Evolutionary conservation across 2,797 vertebrate genomes (phyloP).

Genomic region (Sebastes jordani): DNA sequence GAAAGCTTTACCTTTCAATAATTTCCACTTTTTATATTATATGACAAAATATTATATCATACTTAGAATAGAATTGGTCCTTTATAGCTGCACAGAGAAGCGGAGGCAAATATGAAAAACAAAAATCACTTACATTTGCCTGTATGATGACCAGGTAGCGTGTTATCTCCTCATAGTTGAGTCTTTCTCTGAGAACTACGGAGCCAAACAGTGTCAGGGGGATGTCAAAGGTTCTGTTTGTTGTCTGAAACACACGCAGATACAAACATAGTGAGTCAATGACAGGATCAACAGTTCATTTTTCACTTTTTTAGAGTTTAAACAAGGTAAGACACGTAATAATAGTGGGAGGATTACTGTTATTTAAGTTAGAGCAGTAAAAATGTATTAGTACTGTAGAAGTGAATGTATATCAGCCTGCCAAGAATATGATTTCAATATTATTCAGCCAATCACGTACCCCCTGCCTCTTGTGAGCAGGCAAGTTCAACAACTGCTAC

Average conservation of each 20-base stretch:
- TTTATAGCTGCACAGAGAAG: background rate
- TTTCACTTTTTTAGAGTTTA: background rate
- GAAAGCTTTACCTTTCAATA: background rate
- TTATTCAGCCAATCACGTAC: no score
- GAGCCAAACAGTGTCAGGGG: conserved; percentile 94
- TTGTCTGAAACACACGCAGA: conserved; percentile 80
- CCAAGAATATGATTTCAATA: background rate
- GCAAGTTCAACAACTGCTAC: no score
- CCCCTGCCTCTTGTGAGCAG: no score
- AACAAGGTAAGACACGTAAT: background rate
- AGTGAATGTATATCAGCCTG: background rate
- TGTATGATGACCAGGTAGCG: conserved; percentile 94
- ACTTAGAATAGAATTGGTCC: no score
- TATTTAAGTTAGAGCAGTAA: background rate
- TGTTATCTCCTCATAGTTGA: conserved; percentile 97
- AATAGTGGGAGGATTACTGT: background rate
- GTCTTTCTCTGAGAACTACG: conserved; percentile 90
- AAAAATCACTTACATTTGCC: conserved; percentile 90
- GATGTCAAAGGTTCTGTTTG: conserved; percentile 95
- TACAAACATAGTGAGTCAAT: background rate
- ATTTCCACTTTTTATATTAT: background rate
- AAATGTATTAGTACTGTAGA: background rate
- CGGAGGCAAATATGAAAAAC: background rate
- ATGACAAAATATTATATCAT: background rate
- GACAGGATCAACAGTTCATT: background rate